Evolutionary conservation across 92 coral and sea anemone species (phyloP), one percentile per base, ranked within the genome.

Genomic region (Bergia puertoricense): DNA sequence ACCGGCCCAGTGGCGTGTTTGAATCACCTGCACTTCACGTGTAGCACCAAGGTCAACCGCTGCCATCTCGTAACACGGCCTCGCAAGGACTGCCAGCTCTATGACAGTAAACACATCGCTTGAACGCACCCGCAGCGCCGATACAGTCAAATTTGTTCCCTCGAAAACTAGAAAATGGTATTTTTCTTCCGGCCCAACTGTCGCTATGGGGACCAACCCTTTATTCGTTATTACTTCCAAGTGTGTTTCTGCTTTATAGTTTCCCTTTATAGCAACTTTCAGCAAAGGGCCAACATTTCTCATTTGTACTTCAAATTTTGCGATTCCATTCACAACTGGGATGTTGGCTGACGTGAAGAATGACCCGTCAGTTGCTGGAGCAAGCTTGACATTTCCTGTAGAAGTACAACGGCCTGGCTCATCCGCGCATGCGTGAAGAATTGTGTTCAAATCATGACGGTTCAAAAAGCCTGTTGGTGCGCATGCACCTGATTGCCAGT

Each of bases 41-140:
- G 22, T 6, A 44, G 75, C 22, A 43, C 86, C 86, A 4, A 82
- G 72, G 76, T 82, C 75, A 5, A 82, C 86, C 74, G 76, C 76
- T 39, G 86, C 86, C 86, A 82, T 82, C 22, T 82, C 86, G 41
- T 39, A 82, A 40, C 86, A 82, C 18, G 86, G 86, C 20, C 40
- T 39, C 22, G 36, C 86, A 9, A 51, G 76, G 41, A 82, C 75
- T 20, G 86, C 86, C 0, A 82, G 1, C 62, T 82, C 86, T 44
- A 6, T 62, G 66, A 79, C 22, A 50, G 66, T 30, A 37, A 79
- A 48, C 0, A 6, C 40, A 22, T 79, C 42, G 8, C 37, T 79
- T 46, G 82, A 79, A n/a, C 40, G 7, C 36, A 79, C 65, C 43
- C 40, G 65, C 66, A 79, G 23, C 8, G 82, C 82, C 57, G 66